Evolutionary conservation across 92 coral and sea anemone genomes (phyloP), one percentile per base, ranked within the genome.

Genomic region (Paragorgia papillata): DNA sequence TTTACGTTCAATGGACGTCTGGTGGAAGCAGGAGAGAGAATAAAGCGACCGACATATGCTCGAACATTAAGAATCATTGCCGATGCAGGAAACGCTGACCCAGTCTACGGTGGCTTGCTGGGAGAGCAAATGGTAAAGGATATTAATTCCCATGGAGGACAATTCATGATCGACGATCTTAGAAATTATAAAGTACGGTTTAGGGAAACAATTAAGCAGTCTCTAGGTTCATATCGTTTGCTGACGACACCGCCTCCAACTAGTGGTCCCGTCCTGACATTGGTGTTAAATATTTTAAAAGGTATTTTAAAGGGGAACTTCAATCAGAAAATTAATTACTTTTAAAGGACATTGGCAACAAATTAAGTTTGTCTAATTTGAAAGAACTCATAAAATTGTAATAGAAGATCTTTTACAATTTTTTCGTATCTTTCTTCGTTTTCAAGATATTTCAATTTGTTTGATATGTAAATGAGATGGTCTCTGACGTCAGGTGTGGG

Each of bases 231-330:
- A 54, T 76, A 85, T 57, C 89, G 90, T 28, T 28, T 95, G 49
- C 27, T 95, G 33, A 95, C 95, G 3, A 81, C 92, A 37, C 97
- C 97, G 17, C 89, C 99, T 8, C 99, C 99, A 0, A 91, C 99
- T 31, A 87, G 97, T 80, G 99, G 99, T 0, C 99, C 99, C 7
- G 97, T 95, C 50, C 81, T 95, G 69, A 82, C 97, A 14, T 66
- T 95, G 82, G 92, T 85, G 19, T 79, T 95, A 13, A 91, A 95
- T 57, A 86, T 89, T 33, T 76, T 95, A 9, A 83, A 90, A 51
- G 99, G 99, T 95, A 29, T 37, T n/a, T n/a, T n/a, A 27, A 86
- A 43, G 34, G 48, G n/a, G n/a, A n/a, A n/a, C n/a, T n/a, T n/a
- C n/a, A n/a, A n/a, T n/a, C n/a, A n/a, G n/a, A n/a, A n/a, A n/a